A percentile compares a stretch with the other conserved stretches of the same genome.
These are phyloP conservation scores for Notodromas monacha DNA, from an alignment of 2,888 invertebrate species.

Conservation along the genomic window DNA sequence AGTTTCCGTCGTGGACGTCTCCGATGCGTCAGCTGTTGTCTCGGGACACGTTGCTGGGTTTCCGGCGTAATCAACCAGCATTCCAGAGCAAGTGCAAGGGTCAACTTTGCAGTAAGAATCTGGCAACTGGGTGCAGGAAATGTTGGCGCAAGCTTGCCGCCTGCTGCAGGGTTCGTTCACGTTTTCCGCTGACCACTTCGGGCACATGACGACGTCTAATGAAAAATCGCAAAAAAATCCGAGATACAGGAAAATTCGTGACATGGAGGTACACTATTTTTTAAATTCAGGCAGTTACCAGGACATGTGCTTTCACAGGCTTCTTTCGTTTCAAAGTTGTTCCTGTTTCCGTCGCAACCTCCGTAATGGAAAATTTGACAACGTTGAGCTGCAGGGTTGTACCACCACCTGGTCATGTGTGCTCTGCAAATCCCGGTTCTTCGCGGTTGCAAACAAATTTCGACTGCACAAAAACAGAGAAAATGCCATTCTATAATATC, in stretches of 20 bases:
- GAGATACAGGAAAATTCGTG: too few relatives aligned
- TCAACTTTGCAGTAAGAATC: conserved; percentile 14
- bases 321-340: conserved; percentile 13
- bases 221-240: too few relatives aligned
- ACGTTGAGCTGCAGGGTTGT: conserved; percentile 13
- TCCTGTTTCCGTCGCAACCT: conserved; percentile 16
- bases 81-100: conserved; percentile 14
- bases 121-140: conserved; percentile 12
- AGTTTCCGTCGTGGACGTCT: background rate
- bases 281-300: too few relatives aligned
- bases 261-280: too few relatives aligned
- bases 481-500: too few relatives aligned
- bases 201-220: conserved; percentile 14
- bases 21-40: background rate
- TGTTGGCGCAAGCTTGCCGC: conserved; percentile 12
- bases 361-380: conserved; percentile 16
- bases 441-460: conserved; percentile 11
- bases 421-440: conserved; percentile 12
- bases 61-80: conserved; percentile 11
- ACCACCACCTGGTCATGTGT: conserved; percentile 14
- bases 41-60: background rate
- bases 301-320: conserved; percentile 12
- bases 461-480: conserved; percentile 8
- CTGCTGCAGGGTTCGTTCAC: conserved; percentile 13
- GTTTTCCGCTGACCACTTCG: conserved; percentile 11